phyloP scores from a whole-genome alignment of 2,888 invertebrate genomes.

The Ommatoiulus sabulosus region DNA sequence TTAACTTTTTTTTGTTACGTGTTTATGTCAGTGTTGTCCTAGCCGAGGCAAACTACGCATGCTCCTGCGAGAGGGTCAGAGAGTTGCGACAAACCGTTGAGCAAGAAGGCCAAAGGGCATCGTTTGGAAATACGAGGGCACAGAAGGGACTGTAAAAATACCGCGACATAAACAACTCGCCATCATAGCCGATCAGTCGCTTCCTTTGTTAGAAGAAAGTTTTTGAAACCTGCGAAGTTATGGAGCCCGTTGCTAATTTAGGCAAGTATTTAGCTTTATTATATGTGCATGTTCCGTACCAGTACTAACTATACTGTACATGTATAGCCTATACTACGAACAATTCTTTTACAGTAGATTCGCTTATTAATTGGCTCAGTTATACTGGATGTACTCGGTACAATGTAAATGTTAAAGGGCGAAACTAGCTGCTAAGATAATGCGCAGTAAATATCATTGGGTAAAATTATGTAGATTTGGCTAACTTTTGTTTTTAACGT shows the following conservation, averaged over 20 bases:
- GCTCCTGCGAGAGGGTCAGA: not conserved
- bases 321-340: too few species aligned
- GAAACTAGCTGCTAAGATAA: slow-evolving; percentile 6
- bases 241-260: not conserved
- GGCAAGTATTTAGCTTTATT: not conserved
- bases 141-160: not conserved
- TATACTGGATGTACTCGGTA: too few species aligned
- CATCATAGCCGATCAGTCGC: not conserved
- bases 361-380: too few species aligned
- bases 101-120: slow-evolving; percentile 37
- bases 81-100: too few species aligned
- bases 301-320: too few species aligned
- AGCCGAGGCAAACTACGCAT: not conserved
- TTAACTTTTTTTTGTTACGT: not conserved
- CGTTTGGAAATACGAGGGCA: not conserved
- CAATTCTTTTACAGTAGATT: too few species aligned
- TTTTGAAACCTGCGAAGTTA: not conserved
- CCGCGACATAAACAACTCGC: not conserved
- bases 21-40: not conserved
- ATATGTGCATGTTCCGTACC: too few species aligned
- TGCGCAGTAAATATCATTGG: too few species aligned
- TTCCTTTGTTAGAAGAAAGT: not conserved
- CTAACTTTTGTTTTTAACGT: too few species aligned
- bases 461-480: too few species aligned
- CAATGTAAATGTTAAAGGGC: too few species aligned